Conservation (phyloP, 92 coral and sea anemone genomes). For the Umimayanthus chanpuru region DNA sequence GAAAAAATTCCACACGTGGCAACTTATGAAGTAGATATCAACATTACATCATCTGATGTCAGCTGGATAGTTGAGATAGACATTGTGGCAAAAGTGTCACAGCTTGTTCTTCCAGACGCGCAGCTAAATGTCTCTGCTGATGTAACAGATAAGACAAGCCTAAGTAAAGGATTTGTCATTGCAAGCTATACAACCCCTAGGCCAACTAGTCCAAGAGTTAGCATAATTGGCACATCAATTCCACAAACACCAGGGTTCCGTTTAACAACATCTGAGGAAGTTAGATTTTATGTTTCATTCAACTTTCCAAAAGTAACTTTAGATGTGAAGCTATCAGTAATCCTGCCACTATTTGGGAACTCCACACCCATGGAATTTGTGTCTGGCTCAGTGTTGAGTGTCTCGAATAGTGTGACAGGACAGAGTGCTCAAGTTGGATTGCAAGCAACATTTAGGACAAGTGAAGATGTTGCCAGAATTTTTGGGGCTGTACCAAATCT, state of each 20-base stretch:
- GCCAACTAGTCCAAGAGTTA: slow-evolving; percentile 51
- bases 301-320: slow-evolving; percentile 79
- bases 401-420: slow-evolving; percentile 59
- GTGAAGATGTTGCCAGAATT: slow-evolving; percentile 13
- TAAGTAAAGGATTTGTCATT: slow-evolving; percentile 40
- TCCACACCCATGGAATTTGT: slow-evolving; percentile 67
- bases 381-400: slow-evolving; percentile 51
- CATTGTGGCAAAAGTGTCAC: slow-evolving; percentile 51
- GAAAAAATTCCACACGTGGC: not conserved
- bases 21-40: slow-evolving; percentile 28
- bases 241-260: slow-evolving; percentile 60
- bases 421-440: slow-evolving; percentile 52
- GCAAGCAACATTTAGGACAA: slow-evolving; percentile 36
- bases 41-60: slow-evolving; percentile 63
- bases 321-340: slow-evolving; percentile 53
- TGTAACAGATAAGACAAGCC: slow-evolving; percentile 48
- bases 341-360: slow-evolving; percentile 61
- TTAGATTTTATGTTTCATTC: slow-evolving; percentile 55
- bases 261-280: slow-evolving; percentile 72
- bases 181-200: slow-evolving; percentile 57
- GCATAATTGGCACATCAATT: slow-evolving; percentile 47
- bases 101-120: slow-evolving; percentile 64
- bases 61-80: slow-evolving; percentile 71
- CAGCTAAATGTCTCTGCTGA: slow-evolving; percentile 60
- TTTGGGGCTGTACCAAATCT: slow-evolving; percentile 56